Evolutionary conservation across 2,113 vertebrate genomes (phyloP).

Genomic region (Catharus fuscescens): DNA sequence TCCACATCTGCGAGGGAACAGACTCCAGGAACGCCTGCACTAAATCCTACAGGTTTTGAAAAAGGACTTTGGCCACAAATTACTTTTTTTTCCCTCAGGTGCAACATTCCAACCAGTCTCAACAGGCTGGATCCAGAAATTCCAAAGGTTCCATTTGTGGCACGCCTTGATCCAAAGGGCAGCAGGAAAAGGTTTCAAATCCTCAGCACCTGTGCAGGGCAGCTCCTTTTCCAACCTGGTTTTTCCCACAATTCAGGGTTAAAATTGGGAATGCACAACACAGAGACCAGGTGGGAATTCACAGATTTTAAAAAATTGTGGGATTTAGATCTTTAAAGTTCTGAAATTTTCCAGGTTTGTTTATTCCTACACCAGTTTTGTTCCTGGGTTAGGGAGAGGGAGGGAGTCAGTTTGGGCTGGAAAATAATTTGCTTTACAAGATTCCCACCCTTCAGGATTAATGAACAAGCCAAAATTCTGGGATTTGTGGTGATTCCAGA

Average conservation of each 20-base stretch:
- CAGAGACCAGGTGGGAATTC: neutral
- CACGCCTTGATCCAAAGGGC: neutral
- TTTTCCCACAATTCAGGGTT: neutral
- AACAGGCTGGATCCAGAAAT: neutral
- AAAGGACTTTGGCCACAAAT: neutral
- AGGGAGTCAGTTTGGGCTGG: neutral
- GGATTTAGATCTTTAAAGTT: neutral
- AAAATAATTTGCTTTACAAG: neutral
- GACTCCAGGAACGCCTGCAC: neutral
- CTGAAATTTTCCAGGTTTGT: no score
- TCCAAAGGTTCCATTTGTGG: neutral
- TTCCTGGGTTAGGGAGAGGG: neutral
- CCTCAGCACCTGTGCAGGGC: neutral
- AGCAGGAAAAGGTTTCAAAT: neutral
- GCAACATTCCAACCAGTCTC: neutral
- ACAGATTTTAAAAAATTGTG: fast-evolving
- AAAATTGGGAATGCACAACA: neutral
- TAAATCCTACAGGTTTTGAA: no score
- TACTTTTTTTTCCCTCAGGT: neutral
- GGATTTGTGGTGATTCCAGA: neutral
- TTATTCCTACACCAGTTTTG: neutral
- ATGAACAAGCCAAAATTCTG: fast-evolving
- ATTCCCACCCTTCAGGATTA: neutral
- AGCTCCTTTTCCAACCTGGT: neutral
- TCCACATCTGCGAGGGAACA: fast-evolving